Percentiles rank a stretch among this genome's conserved stretches.
Conservation (phyloP, 1,140 invertebrate species). For the Charaxes varanes region DNA sequence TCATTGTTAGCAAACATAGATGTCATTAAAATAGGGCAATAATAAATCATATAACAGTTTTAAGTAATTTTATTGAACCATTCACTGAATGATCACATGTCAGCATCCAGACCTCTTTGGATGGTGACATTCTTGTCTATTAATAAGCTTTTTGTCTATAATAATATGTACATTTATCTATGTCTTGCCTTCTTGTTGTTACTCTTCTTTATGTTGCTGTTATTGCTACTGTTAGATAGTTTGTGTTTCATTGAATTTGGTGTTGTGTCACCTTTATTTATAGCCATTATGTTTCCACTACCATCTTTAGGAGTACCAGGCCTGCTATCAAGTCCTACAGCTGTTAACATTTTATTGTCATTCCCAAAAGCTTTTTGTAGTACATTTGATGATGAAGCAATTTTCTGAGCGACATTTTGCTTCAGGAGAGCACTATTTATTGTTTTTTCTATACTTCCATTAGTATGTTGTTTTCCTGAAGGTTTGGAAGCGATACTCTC, state of each 20-base stretch:
- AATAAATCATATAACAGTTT: no score
- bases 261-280: slow-evolving; percentile 65
- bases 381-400: slow-evolving; percentile 69
- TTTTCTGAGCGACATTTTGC: slow-evolving; percentile 66
- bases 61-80: slow-evolving; percentile 20
- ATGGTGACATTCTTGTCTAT: slow-evolving; percentile 7
- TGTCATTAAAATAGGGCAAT: no score
- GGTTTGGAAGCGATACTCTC: slow-evolving; percentile 77
- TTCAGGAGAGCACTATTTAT: slow-evolving; percentile 44
- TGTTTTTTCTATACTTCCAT: slow-evolving; percentile 70
- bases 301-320: slow-evolving; percentile 73
- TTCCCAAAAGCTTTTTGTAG: slow-evolving; percentile 73
- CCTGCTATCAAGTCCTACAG: slow-evolving; percentile 59
- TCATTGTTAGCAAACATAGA: no score
- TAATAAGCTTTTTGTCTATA: no score
- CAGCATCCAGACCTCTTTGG: slow-evolving; percentile 8
- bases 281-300: slow-evolving; percentile 39
- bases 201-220: slow-evolving; percentile 78
- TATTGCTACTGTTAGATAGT: slow-evolving; percentile 66
- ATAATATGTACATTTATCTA: no score
- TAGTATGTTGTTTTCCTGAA: slow-evolving; percentile 79
- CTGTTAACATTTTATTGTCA: slow-evolving; percentile 60
- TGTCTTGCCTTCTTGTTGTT: slow-evolving; percentile 82
- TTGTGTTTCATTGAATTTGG: slow-evolving; percentile 76
- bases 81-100: slow-evolving; percentile 14